Evolutionary conservation across 2,888 invertebrate species (phyloP).

Genomic region (Choristoneura rosaceana): DNA sequence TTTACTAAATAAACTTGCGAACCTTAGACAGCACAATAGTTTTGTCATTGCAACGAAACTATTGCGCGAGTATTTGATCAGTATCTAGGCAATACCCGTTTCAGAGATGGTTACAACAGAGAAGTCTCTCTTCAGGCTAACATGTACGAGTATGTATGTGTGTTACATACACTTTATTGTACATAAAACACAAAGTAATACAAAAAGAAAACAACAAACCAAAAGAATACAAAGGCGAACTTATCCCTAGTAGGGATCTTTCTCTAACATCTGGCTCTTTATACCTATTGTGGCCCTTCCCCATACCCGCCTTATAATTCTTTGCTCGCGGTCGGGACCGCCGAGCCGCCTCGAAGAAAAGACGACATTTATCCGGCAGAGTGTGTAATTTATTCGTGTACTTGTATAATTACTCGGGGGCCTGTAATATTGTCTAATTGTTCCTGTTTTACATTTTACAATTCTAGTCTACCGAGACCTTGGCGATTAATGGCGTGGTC

Average conservation of each 20-base stretch:
- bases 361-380: constrained; percentile 35
- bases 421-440: constrained; percentile 40
- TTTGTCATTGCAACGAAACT: neutral
- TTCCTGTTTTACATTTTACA: constrained; percentile 41
- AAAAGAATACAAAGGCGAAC: too few relatives aligned
- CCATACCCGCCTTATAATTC: neutral
- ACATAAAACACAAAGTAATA: too few relatives aligned
- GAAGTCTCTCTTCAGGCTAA: too few relatives aligned
- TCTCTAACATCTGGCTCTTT: too few relatives aligned
- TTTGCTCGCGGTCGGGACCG: constrained; percentile 17
- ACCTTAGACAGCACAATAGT: neutral
- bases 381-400: constrained; percentile 43
- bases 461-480: constrained; percentile 30
- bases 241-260: too few relatives aligned
- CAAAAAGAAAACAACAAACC: too few relatives aligned
- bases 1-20: neutral
- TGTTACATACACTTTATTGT: too few relatives aligned
- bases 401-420: constrained; percentile 34
- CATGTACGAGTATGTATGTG: too few relatives aligned
- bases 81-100: too few relatives aligned
- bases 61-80: too few relatives aligned
- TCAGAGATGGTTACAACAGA: too few relatives aligned
- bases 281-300: too few relatives aligned
- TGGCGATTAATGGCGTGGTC: constrained; percentile 32
- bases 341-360: constrained; percentile 34